A percentile compares a stretch with the other conserved stretches of the same genome.
Conservation (phyloP, 1,140 invertebrate species). For the Adoxophyes honmai region DNA sequence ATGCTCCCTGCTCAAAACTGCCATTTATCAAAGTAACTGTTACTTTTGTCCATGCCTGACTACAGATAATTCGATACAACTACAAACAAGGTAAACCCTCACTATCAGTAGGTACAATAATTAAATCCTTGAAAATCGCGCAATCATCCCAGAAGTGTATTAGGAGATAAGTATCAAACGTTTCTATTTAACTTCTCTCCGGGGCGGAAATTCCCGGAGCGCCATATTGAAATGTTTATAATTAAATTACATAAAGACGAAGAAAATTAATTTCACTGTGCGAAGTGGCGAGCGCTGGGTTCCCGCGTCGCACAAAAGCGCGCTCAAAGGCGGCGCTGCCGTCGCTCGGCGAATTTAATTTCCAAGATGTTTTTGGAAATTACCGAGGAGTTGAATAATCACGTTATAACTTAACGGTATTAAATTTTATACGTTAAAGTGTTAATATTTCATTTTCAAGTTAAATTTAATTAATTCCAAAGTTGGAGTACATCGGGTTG, state of each 20-base stretch:
- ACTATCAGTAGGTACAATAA: conserved; percentile 29
- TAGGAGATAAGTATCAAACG: conserved; percentile 75
- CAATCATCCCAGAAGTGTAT: conserved; percentile 71
- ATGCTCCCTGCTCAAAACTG: conserved; percentile 35
- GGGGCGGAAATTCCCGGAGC: conserved; percentile 66
- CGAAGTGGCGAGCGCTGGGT: conserved; percentile 57
- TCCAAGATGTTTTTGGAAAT: conserved; percentile 73
- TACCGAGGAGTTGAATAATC: conserved; percentile 72
- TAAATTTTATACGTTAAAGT: conserved; percentile 78
- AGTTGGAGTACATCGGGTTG: conserved; percentile 44
- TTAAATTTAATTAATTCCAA: conserved; percentile 78
- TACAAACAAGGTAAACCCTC: not conserved
- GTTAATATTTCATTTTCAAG: conserved; percentile 78
- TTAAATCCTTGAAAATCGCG: conserved; percentile 59
- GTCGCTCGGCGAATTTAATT: conserved; percentile 65
- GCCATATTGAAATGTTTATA: conserved; percentile 77
- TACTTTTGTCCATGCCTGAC: not conserved
- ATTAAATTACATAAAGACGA: conserved; percentile 78
- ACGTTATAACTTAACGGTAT: conserved; percentile 76
- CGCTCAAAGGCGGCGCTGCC: conserved; percentile 59
- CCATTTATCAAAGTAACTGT: conserved; percentile 17
- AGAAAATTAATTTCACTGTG: conserved; percentile 76
- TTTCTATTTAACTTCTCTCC: conserved; percentile 73
- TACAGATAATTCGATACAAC: too few species aligned
- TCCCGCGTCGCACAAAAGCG: conserved; percentile 40